Evolutionary conservation across 2,888 invertebrate species (phyloP), one percentile per base, ranked within the genome.

Genomic region (Antitype chi): DNA sequence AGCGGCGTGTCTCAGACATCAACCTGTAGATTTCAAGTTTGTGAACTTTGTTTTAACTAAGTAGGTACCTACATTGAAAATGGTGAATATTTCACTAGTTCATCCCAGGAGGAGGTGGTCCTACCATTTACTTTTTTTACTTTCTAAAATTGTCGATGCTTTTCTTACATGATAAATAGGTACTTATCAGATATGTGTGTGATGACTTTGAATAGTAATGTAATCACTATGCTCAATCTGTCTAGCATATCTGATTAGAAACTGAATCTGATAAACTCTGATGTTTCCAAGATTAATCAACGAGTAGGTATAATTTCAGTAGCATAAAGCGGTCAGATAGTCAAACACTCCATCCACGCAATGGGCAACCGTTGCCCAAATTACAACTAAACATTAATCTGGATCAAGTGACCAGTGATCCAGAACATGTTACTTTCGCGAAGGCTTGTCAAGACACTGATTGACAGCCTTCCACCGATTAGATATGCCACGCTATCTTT

Each of bases 401-500:
- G 79, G 74, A 85, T 85, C 85, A 80, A 83, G 78, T 82, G 92
- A 91, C 92, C 92, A 90, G 90, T 91, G 92, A 91, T 92, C 90
- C 91, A 89, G 90, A 90, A 92, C 92, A 90, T 93, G 92, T 92
- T 91, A 91, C 91, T 91, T 92, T 91, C 90, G 91, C 91, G 90
- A 89, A 91, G 89, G 87, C 90, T 91, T 91, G 94, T 94, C 94
- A 90, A 88, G 81, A 47, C 74, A 75, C 77, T 93, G 95, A 95
- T 92, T 94, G 95, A 95, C 95, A 94, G 94, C 87, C 91, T 92
- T 93, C 94, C 88, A 85, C 90, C 88, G 94, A 96, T 96, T 96
- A 96, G 95, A 95, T 95, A 95, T 94, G 93, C 94, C 92, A 92
- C 91, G 93, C 91, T 94, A 94, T 95, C 94, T 92, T 88, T 87